phyloP scores from a whole-genome alignment of 2,797 vertebrate genomes.

The Smutsia temminckii region DNA sequence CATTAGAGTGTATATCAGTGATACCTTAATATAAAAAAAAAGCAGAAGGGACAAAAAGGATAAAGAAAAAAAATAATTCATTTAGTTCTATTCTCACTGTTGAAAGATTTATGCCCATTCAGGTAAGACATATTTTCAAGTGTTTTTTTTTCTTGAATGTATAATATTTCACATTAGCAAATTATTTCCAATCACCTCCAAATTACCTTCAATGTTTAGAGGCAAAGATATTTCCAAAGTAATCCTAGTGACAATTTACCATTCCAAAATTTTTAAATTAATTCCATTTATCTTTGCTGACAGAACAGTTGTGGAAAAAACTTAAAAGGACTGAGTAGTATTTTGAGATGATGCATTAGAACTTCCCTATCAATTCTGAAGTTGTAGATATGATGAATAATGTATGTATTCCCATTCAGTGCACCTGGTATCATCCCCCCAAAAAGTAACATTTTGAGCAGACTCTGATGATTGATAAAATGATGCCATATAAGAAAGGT shows the following conservation, averaged over 20 bases:
- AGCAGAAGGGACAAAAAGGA: too few relatives aligned
- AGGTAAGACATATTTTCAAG: conserved; percentile 50
- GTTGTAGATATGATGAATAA: neutral
- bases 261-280: conserved; percentile 46
- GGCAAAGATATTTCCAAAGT: conserved; percentile 44
- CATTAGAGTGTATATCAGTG: too few relatives aligned
- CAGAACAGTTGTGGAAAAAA: neutral
- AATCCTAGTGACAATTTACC: conserved; percentile 29
- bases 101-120: conserved; percentile 50
- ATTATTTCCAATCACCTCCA: conserved; percentile 5
- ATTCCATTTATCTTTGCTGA: conserved; percentile 59
- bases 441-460: neutral
- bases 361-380: neutral
- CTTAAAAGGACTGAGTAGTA: neutral
- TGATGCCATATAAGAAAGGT: neutral
- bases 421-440: neutral
- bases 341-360: neutral
- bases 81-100: conserved; percentile 10
- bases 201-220: conserved; percentile 40
- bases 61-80: neutral
- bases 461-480: conserved; percentile 1
- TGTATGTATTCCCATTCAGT: neutral
- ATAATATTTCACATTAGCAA: conserved; percentile 60
- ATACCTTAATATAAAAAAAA: too few relatives aligned
- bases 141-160: neutral